These are phyloP conservation scores for Xanthorhoe spadicearia DNA, from an alignment of 2,888 invertebrate species.

Conservation along the genomic window DNA sequence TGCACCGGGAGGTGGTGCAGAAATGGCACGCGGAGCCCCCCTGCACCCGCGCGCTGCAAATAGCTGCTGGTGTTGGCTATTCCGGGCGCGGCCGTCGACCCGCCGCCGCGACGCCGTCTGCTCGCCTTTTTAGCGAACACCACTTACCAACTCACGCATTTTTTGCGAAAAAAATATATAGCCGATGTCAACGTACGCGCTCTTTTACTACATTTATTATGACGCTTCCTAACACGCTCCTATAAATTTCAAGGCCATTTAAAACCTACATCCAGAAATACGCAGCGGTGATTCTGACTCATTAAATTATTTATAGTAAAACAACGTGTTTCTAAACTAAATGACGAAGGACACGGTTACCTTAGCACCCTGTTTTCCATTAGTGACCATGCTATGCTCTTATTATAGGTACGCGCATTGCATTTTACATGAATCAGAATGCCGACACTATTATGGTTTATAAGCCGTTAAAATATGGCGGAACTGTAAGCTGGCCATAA, in stretches of 20 bases:
- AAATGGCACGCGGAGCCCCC: constrained; percentile 81
- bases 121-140: constrained; percentile 82
- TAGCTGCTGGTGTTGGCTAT: constrained; percentile 82
- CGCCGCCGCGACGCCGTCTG: constrained; percentile 84
- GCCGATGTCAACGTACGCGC: constrained; percentile 73
- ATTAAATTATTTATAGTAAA: constrained; percentile 39
- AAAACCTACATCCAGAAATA: constrained; percentile 33
- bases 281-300: constrained; percentile 39
- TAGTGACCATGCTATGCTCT: constrained; percentile 22
- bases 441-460: constrained; percentile 51
- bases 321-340: constrained; percentile 33
- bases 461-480: constrained; percentile 49
- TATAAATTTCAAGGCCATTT: constrained; percentile 48
- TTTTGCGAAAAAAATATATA: constrained; percentile 76
- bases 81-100: constrained; percentile 84
- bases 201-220: constrained; percentile 61
- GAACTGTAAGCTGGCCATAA: constrained; percentile 63
- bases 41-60: constrained; percentile 79
- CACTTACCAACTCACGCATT: constrained; percentile 74
- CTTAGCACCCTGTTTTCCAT: constrained; percentile 25
- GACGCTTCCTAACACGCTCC: constrained; percentile 55
- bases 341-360: constrained; percentile 26
- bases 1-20: constrained; percentile 83
- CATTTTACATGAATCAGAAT: constrained; percentile 50
- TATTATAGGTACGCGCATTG: constrained; percentile 23